Evolutionary conservation across 1,140 invertebrate genomes (phyloP).

Genomic region (Cydia strobilella): DNA sequence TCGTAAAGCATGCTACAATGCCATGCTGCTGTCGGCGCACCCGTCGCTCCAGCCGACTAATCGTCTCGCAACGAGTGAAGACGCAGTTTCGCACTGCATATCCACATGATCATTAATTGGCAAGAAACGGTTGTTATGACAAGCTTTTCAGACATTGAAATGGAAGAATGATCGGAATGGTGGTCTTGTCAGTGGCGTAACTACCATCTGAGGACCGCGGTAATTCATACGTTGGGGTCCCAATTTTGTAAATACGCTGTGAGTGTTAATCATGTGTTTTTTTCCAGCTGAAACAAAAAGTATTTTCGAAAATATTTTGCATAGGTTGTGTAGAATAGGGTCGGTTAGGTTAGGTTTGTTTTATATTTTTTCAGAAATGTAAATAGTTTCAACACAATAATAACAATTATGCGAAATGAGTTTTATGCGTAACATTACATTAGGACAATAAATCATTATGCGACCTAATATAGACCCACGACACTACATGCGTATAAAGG

Average conservation of each 20-base stretch:
- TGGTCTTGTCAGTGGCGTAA: background rate
- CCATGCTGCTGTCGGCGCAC: slow-evolving; percentile 12
- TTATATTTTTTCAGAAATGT: too few species aligned
- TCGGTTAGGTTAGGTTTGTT: too few species aligned
- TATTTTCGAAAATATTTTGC: too few species aligned
- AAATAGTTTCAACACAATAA: too few species aligned
- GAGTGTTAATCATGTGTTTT: too few species aligned
- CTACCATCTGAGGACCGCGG: background rate
- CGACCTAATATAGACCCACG: too few species aligned
- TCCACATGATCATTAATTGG: slow-evolving; percentile 11
- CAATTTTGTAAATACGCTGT: background rate
- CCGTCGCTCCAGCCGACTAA: background rate
- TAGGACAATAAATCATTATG: too few species aligned
- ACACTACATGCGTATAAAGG: too few species aligned
- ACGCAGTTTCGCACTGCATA: background rate
- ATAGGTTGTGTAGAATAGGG: too few species aligned
- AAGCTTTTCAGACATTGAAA: background rate
- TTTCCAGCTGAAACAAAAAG: too few species aligned
- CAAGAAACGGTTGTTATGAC: background rate
- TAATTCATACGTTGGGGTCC: background rate
- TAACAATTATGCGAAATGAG: too few species aligned
- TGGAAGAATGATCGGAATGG: background rate
- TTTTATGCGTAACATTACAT: too few species aligned
- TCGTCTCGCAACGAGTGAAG: slow-evolving; percentile 19
- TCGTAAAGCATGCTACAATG: slow-evolving; percentile 21